phyloP scores from a whole-genome alignment of 2,797 vertebrate genomes.

The Tapirus indicus region DNA sequence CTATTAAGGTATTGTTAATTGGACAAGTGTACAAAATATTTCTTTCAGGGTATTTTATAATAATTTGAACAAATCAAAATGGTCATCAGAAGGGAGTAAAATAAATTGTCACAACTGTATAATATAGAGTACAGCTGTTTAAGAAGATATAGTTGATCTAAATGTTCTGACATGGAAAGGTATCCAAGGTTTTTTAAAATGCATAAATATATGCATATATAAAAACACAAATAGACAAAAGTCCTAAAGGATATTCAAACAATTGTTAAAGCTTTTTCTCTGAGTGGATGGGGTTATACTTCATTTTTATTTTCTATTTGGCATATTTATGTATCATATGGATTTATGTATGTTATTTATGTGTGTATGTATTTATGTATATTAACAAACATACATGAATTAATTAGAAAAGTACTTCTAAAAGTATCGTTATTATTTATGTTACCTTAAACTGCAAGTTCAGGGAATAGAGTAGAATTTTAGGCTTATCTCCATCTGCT shows the following conservation, averaged over 20 bases:
- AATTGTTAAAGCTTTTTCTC: background rate
- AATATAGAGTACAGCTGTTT: background rate
- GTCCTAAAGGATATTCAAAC: background rate
- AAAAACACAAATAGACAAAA: background rate
- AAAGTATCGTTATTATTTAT: background rate
- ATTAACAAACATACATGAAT: background rate
- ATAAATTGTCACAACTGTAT: background rate
- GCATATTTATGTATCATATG: background rate
- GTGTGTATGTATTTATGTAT: too few species aligned
- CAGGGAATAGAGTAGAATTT: slow-evolving; percentile 98
- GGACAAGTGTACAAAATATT: slow-evolving; percentile 25
- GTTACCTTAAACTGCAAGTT: slow-evolving; percentile 98
- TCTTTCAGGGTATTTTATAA: slow-evolving; percentile 16
- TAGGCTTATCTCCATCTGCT: slow-evolving; percentile 97
- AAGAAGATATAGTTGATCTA: slow-evolving; percentile 19
- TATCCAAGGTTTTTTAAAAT: background rate
- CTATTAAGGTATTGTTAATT: slow-evolving; percentile 26
- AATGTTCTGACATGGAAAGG: background rate
- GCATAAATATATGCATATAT: background rate
- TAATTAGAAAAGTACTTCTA: background rate
- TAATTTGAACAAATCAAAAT: slow-evolving; percentile 13
- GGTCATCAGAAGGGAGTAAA: background rate
- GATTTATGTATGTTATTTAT: background rate
- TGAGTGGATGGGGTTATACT: background rate
- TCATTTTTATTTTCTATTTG: slow-evolving; percentile 36